These are phyloP conservation scores for Caradrina kadenii DNA, from an alignment of 2,888 invertebrate species.

Conservation along the genomic window DNA sequence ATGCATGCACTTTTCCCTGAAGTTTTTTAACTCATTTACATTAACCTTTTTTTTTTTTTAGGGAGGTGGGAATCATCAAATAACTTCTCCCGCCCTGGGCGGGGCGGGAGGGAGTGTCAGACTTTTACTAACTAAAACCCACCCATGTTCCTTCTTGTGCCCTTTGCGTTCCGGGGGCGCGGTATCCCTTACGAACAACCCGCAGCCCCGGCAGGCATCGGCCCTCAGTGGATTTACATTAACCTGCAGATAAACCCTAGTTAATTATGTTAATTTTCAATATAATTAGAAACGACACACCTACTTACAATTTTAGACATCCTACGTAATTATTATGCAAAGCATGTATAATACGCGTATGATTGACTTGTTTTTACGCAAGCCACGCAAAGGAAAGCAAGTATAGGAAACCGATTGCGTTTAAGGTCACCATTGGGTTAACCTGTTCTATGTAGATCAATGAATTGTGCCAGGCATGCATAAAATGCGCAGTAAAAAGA, in stretches of 20 bases:
- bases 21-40: background rate
- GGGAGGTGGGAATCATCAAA: too few species aligned
- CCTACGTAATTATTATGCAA: conserved; percentile 54
- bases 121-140: too few species aligned
- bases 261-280: conserved; percentile 28
- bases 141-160: too few species aligned
- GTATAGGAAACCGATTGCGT: conserved; percentile 75
- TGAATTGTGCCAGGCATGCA: conserved; percentile 46
- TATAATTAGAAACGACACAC: conserved; percentile 24
- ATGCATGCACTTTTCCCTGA: background rate
- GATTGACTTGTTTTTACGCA: conserved; percentile 70
- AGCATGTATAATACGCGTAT: conserved; percentile 40
- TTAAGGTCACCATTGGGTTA: conserved; percentile 73
- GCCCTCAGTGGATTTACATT: too few species aligned
- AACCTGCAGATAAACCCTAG: conserved; percentile 8
- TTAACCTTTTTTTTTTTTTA: too few species aligned
- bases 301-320: conserved; percentile 24
- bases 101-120: too few species aligned
- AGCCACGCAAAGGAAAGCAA: conserved; percentile 75
- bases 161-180: too few species aligned
- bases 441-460: conserved; percentile 70
- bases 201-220: too few species aligned
- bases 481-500: conserved; percentile 17
- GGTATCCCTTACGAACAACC: too few species aligned
- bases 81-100: too few species aligned